phyloP scores from a whole-genome alignment of 2,797 vertebrate species.

The Hafferia zeledoni region DNA sequence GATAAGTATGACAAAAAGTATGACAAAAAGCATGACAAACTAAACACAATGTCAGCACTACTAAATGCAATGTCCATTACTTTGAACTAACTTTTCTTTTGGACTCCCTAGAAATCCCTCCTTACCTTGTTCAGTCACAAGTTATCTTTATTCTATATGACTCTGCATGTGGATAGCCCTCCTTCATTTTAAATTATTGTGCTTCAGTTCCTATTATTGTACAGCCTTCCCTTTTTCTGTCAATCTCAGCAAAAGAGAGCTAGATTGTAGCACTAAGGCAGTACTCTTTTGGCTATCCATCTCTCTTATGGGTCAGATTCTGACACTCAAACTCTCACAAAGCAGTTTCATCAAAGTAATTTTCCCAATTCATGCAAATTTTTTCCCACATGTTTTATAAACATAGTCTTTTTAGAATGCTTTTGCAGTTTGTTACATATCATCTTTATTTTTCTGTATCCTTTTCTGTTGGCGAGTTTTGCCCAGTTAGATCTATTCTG shows the following conservation, averaged over 20 bases:
- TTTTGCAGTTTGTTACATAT: not conserved
- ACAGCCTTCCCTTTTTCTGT: not conserved
- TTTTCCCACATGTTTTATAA: not conserved
- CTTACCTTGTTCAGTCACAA: not conserved
- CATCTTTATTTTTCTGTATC: not conserved
- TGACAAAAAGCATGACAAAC: not conserved
- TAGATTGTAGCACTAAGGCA: not conserved
- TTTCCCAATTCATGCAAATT: not conserved
- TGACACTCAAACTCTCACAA: not conserved
- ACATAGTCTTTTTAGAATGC: fast-evolving
- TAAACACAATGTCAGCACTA: not conserved
- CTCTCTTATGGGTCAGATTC: not conserved
- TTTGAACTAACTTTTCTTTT: not conserved
- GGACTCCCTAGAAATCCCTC: not conserved
- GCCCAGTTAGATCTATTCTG: not conserved
- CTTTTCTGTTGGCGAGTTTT: not conserved
- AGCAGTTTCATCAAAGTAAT: not conserved
- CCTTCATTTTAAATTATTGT: not conserved
- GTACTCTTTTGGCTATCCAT: not conserved
- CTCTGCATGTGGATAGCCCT: not conserved
- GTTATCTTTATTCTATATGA: not conserved
- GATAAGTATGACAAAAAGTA: too few species aligned
- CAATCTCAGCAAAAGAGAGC: not conserved
- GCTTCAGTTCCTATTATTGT: not conserved
- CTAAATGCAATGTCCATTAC: not conserved